Evolutionary conservation across 2,888 invertebrate species (phyloP), one percentile per base, ranked within the genome.

Genomic region (Chaitophorus viminalis): DNA sequence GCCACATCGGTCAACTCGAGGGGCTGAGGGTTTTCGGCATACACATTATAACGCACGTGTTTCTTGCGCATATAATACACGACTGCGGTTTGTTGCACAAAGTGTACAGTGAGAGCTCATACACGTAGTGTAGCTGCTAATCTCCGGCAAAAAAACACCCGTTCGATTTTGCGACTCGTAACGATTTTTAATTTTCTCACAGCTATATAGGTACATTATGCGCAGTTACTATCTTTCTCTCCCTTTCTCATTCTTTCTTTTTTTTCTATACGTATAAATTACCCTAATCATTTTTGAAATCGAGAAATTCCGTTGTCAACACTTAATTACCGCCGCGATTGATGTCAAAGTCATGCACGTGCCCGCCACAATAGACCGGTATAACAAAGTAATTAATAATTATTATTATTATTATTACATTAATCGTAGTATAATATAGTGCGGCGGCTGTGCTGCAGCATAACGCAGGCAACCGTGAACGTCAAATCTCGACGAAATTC

Each of bases 291-390:
- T 72, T 82, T 82, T 82, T n/a, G 54, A 74, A 74, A 74, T 54
- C n/a, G 74, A 72, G 82, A 72, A 72, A 36, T 36, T 36, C n/a
- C 36, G 36, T 74, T 54, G 60, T 75, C 83, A 36, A 83, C 83
- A 75, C 29, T 83, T 60, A 83, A 83, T 82, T 46, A 70, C 46
- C n/a, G n/a, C 36, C 72, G 74, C 36, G 9, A 54, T 54, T 29
- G 60, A 75, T 60, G 74, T 83, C 74, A 60, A 83, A 54, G 83
- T 75, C 83, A 60, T 54, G 82, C 82, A 82, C 82, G 82, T 74
- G 74, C 52, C 36, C 72, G n/a, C 3, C 72, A 74, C 82, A 74
- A 82, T 36, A 82, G 72, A 70, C 72, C 29, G n/a, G 36, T 79
- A 68, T 29, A 83, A 75, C 39, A 39, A 75, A 75, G 75, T 84